Conservation (phyloP, 2,797 vertebrate genomes). For the Taenioides sp. region DNA sequence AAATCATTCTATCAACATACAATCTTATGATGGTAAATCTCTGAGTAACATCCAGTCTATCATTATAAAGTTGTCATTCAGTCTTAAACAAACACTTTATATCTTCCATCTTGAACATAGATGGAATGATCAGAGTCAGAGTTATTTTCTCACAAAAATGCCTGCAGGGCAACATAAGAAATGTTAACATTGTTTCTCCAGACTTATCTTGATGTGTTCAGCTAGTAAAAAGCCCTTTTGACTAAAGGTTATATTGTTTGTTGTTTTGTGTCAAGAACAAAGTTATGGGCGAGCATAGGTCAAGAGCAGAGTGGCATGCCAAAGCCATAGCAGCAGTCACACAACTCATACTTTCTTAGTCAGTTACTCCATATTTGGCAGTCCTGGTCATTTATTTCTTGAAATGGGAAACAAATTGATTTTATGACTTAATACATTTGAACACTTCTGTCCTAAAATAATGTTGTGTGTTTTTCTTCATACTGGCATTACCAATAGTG, state of each 20-base stretch:
- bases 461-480: background rate
- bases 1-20: constrained; percentile 1
- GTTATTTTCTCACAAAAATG: background rate
- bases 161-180: constrained; percentile 2
- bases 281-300: background rate
- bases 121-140: no score
- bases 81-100: constrained; percentile 1
- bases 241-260: constrained; percentile 8
- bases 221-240: constrained; percentile 1
- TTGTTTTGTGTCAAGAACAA: constrained; percentile 3
- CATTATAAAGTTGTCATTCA: background rate
- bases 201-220: constrained; percentile 9
- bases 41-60: background rate
- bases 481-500: background rate
- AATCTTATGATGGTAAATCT: background rate
- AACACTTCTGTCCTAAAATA: background rate
- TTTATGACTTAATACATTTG: no score
- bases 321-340: background rate
- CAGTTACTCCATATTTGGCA: background rate
- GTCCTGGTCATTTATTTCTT: no score
- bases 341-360: background rate
- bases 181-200: constrained; percentile 16
- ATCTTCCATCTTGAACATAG: background rate
- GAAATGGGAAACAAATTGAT: no score
- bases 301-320: background rate